Evolutionary conservation across 37 sponge, comb jelly and placozoan species (phyloP).

Genomic region (Cladorhizidae sp.): DNA sequence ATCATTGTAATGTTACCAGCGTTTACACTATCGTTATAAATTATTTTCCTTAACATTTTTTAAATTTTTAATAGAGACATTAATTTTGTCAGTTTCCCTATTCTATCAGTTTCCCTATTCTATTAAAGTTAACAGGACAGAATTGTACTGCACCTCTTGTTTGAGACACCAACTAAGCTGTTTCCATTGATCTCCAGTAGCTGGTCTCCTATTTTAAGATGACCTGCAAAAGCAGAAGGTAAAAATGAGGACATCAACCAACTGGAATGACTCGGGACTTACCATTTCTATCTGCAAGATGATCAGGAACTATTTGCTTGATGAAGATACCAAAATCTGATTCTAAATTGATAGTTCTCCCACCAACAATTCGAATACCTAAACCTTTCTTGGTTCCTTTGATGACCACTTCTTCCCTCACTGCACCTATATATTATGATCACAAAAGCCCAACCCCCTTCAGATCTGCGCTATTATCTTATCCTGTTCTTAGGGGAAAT

Average conservation of each 20-base stretch:
- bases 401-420: background rate
- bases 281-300: constrained; percentile 66
- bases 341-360: background rate
- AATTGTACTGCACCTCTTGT: constrained; percentile 45
- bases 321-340: constrained; percentile 67
- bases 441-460: background rate
- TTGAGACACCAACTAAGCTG: constrained; percentile 64
- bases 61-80: no score
- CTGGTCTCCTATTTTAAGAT: constrained; percentile 67
- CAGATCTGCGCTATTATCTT: no score
- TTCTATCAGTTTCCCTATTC: background rate
- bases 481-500: no score
- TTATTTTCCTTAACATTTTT: no score
- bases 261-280: background rate
- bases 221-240: constrained; percentile 37
- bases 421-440: background rate
- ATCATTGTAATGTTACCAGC: no score
- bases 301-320: constrained; percentile 39
- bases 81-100: background rate
- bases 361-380: constrained; percentile 59
- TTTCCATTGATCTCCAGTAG: constrained; percentile 66
- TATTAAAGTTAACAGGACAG: background rate
- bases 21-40: no score
- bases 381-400: constrained; percentile 33
- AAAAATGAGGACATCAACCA: background rate